Evolutionary conservation across 2,797 vertebrate species (phyloP).

Genomic region (Acestrorhynchus altus): DNA sequence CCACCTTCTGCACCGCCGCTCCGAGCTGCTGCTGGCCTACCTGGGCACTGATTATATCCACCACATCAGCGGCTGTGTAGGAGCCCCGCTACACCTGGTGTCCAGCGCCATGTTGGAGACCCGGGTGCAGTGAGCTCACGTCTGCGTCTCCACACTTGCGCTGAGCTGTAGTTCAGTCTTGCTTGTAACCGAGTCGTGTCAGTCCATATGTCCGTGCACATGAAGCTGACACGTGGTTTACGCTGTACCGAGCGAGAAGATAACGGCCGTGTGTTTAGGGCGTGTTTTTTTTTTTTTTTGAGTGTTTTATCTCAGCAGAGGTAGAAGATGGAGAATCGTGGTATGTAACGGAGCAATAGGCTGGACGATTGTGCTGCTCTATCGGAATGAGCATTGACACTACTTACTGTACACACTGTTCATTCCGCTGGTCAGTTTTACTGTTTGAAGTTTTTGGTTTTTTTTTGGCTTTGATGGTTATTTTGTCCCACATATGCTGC

Average conservation of each 20-base stretch:
- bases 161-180: neutral
- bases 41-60: conserved; percentile 79
- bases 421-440: conserved; percentile 1
- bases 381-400: neutral
- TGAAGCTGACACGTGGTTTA: neutral
- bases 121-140: conserved; percentile 72
- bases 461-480: too few relatives aligned
- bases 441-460: too few relatives aligned
- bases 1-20: conserved; percentile 84
- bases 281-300: neutral
- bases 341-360: neutral
- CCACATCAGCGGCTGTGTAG: conserved; percentile 68
- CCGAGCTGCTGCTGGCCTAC: conserved; percentile 85
- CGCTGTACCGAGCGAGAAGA: neutral
- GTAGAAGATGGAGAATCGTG: neutral
- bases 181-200: neutral
- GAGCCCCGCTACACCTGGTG: conserved; percentile 64
- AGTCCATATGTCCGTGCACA: neutral
- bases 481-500: too few relatives aligned
- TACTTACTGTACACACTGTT: neutral
- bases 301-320: neutral
- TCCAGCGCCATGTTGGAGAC: conserved; percentile 76
- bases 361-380: neutral
- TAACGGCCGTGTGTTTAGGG: neutral
- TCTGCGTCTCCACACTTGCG: neutral